phyloP scores from a whole-genome alignment of 2,113 vertebrate genomes.

The Rhineura floridana region DNA sequence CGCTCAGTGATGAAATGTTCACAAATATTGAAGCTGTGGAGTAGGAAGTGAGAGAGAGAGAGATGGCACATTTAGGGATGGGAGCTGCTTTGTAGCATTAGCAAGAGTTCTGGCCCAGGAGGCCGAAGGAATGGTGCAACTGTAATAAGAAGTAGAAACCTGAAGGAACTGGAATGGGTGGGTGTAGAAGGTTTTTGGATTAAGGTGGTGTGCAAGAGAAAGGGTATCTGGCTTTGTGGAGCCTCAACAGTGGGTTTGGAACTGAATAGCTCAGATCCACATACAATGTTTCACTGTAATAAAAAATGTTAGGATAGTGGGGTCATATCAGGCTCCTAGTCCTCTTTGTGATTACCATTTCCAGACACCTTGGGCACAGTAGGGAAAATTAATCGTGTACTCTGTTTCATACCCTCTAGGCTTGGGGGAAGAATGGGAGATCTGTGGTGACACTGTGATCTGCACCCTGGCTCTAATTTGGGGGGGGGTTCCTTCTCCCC shows the following conservation, averaged over 20 bases:
- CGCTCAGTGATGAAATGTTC: neutral
- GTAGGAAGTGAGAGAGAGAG: neutral
- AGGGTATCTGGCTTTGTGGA: neutral
- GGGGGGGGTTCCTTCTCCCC: neutral
- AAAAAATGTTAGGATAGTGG: neutral
- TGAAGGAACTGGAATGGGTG: neutral
- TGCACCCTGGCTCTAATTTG: neutral
- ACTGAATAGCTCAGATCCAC: neutral
- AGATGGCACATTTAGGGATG: neutral
- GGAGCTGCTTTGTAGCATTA: neutral
- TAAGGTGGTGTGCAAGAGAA: neutral
- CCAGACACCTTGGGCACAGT: neutral
- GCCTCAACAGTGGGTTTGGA: neutral
- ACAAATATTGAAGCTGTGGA: neutral
- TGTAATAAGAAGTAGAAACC: neutral
- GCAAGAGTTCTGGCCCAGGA: neutral
- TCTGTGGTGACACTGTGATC: fast-evolving
- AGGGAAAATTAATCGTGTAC: neutral
- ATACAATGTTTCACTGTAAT: neutral
- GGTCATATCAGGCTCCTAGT: neutral
- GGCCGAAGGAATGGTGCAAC: no score
- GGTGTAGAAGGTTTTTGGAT: neutral
- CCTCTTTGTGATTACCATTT: neutral
- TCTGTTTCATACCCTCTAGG: neutral
- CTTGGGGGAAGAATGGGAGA: fast-evolving